Evolutionary conservation across 2,797 vertebrate genomes (phyloP), one percentile per base, ranked within the genome.

Genomic region (Diplodus sargus): DNA sequence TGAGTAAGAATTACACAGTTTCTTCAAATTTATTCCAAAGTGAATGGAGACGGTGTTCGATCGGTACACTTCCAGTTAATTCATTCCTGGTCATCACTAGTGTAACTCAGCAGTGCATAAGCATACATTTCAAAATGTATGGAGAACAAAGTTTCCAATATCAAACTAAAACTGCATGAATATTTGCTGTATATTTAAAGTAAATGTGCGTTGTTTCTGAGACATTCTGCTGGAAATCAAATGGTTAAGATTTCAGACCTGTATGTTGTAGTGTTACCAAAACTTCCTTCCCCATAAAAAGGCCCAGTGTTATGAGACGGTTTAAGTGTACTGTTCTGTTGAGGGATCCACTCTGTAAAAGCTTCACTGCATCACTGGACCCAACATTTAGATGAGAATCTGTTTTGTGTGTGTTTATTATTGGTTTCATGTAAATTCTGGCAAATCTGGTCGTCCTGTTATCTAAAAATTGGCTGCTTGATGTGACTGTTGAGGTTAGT

Each of bases 311-410:
- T 39, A 20, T 49, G n/a, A 57, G 48, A 39, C 28, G 23, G 1
- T 72, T 51, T 25, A 22, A 20, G 7, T 61, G 53, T 6, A 11
- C 18, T 62, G 39, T 67, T 3, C 1, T 47, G 23, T 45, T 52
- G 25, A 75, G 65, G 49, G 62, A 43, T 76, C 0, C 17, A 51
- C 34, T 23, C 12, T 43, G 22, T 54, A 70, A 70, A 47, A 9
- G 13, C 57, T 11, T 52, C 45, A 28, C 51, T 11, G 0, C 70
- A 48, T 28, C 20, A 25, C 42, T 28, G 51, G 30, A 75, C 43
- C 39, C 22, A n/a, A 10, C 28, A 14, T 62, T 15, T 18, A 53
- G 42, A n/a, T n/a, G 1, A 2, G 16, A 15, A 2, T 61, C 14
- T n/a, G 10, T 39, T 49, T 5, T 30, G 28, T 20, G 22, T 15